phyloP scores from a whole-genome alignment of 2,888 invertebrate species.

The Hyppa rectilinea region DNA sequence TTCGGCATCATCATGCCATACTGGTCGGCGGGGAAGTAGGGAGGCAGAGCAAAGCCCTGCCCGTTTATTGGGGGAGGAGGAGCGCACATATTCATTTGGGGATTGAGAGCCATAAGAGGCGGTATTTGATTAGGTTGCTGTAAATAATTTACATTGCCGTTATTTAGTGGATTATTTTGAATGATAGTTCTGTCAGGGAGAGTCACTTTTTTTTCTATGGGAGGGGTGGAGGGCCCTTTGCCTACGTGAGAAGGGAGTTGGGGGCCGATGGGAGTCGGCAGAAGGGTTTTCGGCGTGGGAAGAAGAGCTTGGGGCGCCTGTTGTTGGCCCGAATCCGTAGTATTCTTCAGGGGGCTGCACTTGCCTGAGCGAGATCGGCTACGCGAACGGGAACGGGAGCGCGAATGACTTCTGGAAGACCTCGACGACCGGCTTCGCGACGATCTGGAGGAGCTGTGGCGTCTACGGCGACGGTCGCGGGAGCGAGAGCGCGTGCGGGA shows the following conservation, averaged over 20 bases:
- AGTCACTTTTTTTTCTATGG: constrained; percentile 46
- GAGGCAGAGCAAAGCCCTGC: constrained; percentile 81
- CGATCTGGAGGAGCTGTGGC: constrained; percentile 86
- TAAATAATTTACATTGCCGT: constrained; percentile 64
- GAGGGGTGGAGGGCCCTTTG: constrained; percentile 73
- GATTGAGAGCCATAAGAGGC: constrained; percentile 83
- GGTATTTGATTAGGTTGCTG: constrained; percentile 80
- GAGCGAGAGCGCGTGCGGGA: constrained; percentile 78
- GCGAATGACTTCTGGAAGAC: constrained; percentile 83
- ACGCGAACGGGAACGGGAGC: constrained; percentile 86
- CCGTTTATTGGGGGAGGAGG: constrained; percentile 83
- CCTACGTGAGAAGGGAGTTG: constrained; percentile 73
- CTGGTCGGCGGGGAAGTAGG: constrained; percentile 84
- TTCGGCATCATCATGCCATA: constrained; percentile 85
- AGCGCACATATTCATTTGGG: constrained; percentile 85
- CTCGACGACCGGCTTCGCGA: constrained; percentile 85
- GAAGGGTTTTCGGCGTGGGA: constrained; percentile 77
- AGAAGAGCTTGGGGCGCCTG: constrained; percentile 77
- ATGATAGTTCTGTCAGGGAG: constrained; percentile 50
- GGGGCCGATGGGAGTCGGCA: constrained; percentile 81
- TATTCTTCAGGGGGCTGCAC: constrained; percentile 86
- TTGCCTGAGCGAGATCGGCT: constrained; percentile 90
- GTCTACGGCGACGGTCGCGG: constrained; percentile 85
- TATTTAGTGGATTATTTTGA: constrained; percentile 63
- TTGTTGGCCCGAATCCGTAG: constrained; percentile 77